Base-by-base conservation (phyloP, 2,888 invertebrate genomes). In the Lasius platythorax region DNA sequence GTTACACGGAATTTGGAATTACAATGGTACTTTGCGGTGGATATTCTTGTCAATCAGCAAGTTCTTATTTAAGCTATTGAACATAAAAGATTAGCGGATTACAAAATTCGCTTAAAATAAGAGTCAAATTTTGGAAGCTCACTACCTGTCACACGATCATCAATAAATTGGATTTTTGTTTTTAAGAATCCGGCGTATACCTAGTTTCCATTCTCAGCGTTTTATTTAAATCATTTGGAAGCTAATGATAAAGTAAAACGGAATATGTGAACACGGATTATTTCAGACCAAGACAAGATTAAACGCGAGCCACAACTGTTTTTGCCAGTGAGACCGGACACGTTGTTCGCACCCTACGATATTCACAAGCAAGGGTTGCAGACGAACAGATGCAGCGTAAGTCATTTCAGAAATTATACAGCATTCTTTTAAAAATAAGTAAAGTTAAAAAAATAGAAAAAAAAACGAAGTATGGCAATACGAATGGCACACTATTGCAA, bases 271-370 rank as follows among this genome's bases (percentile, higher is more conserved):
- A 70, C 4, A 37, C 37, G 3, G 5, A 37, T 37, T 11, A 66
- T 91, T 88, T 30, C 84, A 94, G 95, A 94, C 84, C 94, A 94
- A 85, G 95, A 95, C 72, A 94, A 94, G 88, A 91, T 94, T 40
- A 95, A 93, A 86, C 93, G 94, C 11, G 95, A 95, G 78, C 94
- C 95, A 58, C 95, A 95, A 85, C 91, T 95, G 82, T 95, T 94
- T 91, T 90, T 95, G 87, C 95, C 95, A 37, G 95, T 95, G n/a
- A 92, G 95, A 87, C 95, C 95, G 82, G 95, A 95, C 83, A 95
- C 95, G 50, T 92, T 95, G 61, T 95, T 95, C 85, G 94, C 95
- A 53, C 95, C 95, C 1, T 95, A 95, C 87, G 95, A 95, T 85
- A 92, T 95, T 89, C 95, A 95, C 90, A 95, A 94, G 75, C 95